phyloP scores from a whole-genome alignment of 2,888 invertebrate species.

The Drosophila borealis region DNA sequence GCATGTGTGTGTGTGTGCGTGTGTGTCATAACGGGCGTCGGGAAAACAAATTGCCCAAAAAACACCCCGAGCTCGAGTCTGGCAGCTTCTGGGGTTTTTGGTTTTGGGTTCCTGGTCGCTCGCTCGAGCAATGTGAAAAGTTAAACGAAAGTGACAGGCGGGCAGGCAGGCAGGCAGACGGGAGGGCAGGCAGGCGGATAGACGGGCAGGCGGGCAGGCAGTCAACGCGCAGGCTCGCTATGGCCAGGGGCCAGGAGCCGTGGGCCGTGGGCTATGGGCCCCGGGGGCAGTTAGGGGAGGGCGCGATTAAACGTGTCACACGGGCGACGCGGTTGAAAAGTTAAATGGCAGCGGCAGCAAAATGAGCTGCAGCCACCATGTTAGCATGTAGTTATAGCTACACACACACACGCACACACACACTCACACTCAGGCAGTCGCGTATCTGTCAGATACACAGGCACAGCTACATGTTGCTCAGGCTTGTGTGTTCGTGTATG shows the following conservation, averaged over 20 bases:
- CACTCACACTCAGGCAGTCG: slow-evolving; percentile 7
- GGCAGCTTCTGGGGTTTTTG: slow-evolving; percentile 51
- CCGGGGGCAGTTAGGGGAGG: slow-evolving; percentile 37
- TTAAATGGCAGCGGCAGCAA: slow-evolving; percentile 73
- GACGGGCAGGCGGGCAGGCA: slow-evolving; percentile 14
- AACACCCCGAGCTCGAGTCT: slow-evolving; percentile 59
- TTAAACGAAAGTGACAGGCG: slow-evolving; percentile 80
- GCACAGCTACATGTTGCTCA: slow-evolving; percentile 55
- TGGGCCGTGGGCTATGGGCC: neutral
- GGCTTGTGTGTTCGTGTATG: slow-evolving; percentile 7
- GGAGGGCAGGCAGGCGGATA: slow-evolving; percentile 5
- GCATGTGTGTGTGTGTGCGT: slow-evolving; percentile 32
- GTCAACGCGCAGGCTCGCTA: slow-evolving; percentile 60
- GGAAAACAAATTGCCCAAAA: slow-evolving; percentile 76
- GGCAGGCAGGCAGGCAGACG: slow-evolving; percentile 19
- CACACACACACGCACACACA: slow-evolving; percentile 28
- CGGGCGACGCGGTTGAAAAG: slow-evolving; percentile 74
- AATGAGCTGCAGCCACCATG: slow-evolving; percentile 74
- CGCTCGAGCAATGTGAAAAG: slow-evolving; percentile 59
- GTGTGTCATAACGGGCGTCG: slow-evolving; percentile 71
- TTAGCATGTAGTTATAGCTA: slow-evolving; percentile 70
- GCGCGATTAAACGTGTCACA: slow-evolving; percentile 78
- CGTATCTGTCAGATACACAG: slow-evolving; percentile 43
- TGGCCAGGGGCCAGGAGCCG: slow-evolving; percentile 20
- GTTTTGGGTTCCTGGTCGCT: slow-evolving; percentile 41